Conservation (phyloP, 2,113 vertebrate genomes). For the Strix aluco region DNA sequence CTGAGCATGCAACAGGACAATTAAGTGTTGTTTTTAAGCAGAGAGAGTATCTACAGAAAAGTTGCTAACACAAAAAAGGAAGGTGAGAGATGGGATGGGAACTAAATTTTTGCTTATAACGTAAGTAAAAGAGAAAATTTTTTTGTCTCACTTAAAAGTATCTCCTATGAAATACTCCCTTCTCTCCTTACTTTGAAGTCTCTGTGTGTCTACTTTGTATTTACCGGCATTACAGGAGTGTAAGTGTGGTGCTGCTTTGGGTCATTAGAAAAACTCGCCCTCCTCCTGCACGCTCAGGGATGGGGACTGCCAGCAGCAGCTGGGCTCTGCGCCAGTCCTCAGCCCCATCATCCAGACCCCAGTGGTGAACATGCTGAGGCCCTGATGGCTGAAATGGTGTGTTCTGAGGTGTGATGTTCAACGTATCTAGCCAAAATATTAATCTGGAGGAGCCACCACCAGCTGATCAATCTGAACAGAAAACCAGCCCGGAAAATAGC, state of each 20-base stretch:
- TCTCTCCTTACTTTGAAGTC: not conserved
- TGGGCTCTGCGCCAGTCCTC: not conserved
- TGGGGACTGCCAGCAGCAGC: fast-evolving
- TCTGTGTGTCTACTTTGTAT: not conserved
- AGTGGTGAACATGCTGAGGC: fast-evolving
- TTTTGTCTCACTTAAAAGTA: not conserved
- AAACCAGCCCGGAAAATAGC: not conserved
- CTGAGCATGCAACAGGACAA: not conserved
- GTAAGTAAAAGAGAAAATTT: not conserved
- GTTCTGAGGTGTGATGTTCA: not conserved
- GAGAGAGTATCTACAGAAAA: not conserved
- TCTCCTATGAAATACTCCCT: not conserved
- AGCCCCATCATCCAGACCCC: not conserved
- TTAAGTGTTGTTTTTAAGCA: not conserved
- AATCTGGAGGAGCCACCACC: not conserved
- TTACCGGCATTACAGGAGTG: not conserved
- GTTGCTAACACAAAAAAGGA: not conserved
- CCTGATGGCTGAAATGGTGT: not conserved
- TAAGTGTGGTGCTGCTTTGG: not conserved
- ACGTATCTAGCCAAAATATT: not conserved
- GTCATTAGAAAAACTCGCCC: not conserved
- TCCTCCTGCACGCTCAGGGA: fast-evolving
- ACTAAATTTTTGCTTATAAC: not conserved
- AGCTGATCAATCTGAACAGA: not conserved
- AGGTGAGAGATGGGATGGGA: not conserved